Percentiles rank a stretch among this genome's conserved stretches.
phyloP scores from a whole-genome alignment of 2,113 vertebrate species.

The Cyprinodon tularosa region DNA sequence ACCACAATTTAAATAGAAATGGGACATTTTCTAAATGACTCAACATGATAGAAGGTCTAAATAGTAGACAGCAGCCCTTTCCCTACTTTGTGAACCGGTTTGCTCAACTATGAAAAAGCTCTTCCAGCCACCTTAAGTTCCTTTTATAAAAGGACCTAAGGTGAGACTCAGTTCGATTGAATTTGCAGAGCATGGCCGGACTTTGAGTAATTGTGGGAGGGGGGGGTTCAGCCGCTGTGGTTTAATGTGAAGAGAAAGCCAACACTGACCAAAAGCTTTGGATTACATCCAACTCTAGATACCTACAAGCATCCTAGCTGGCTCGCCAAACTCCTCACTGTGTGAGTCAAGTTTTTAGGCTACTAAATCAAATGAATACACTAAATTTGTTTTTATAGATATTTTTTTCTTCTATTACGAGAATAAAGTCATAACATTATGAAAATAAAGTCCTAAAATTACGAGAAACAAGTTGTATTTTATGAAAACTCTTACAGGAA shows the following conservation, averaged over 20 bases:
- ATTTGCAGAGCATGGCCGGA: conserved; percentile 25
- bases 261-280: conserved; percentile 18
- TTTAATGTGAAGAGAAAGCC: conserved; percentile 51
- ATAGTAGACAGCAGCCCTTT: not conserved
- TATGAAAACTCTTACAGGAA: no score
- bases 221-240: conserved; percentile 12
- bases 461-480: no score
- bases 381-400: not conserved
- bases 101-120: not conserved
- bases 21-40: not conserved
- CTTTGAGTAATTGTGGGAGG: conserved; percentile 1
- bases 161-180: conserved; percentile 16
- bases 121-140: not conserved
- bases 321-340: conserved; percentile 18
- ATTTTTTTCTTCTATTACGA: no score
- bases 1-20: conserved; percentile 28
- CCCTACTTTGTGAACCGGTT: not conserved
- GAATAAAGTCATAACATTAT: no score
- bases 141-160: not conserved
- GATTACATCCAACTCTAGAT: not conserved
- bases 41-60: not conserved
- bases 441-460: no score
- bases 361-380: not conserved
- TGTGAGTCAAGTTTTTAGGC: conserved; percentile 22
- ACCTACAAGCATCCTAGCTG: conserved; percentile 9